Base-by-base conservation (phyloP, 2,113 vertebrate species). In the Mirounga angustirostris region DNA sequence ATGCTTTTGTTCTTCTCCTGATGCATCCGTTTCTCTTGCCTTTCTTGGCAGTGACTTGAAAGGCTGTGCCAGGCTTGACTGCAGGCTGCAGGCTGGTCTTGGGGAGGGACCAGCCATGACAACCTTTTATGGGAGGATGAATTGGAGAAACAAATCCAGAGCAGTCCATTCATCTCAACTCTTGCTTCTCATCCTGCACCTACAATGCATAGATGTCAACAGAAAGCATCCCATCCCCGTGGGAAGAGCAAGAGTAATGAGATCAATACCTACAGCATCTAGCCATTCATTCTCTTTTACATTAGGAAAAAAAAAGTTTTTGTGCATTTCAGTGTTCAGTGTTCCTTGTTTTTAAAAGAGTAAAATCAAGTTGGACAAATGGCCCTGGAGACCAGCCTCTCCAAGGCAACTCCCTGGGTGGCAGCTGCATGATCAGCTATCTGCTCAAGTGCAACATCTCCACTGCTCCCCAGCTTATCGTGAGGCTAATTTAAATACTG, bases 91-190 rank as follows among this genome's bases (percentile, higher is more conserved):
- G 92, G 92, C 69, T 2, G 89, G 21, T 79, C 65, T 91, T 94
- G 52, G 52, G 26, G 56, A 73, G 95, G 97, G 97, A 93, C 59
- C 81, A 87, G 93, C 88, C 74, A 15, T 0, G 43, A 96, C 97
- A 95, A 95, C 13, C 36, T 36, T 98, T 98, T 95, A 76, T 96
- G 82, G 71, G 24, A 71, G 87, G 91, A 94, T 98, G 96, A 98
- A 98, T 89, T 97, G 92, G 91, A 94, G 96, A 98, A 98, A 98
- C 96, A 98, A 97, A 96, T 94, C 91, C 90, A 54, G 30, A 84
- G 84, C 69, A 89, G 91, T 74, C 97, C 83, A 24, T 87, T 97
- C 95, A 86, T 93, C 83, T 61, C 85, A 92, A 94, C 96, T 95
- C 94, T 16, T 94, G 98, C 97, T 98, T 98, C 96, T 90, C 74